A percentile compares a stretch with the other conserved stretches of the same genome.
These are phyloP conservation scores for Cryptoblepharus egeriae DNA, from an alignment of 2,797 vertebrate genomes.

Conservation along the genomic window DNA sequence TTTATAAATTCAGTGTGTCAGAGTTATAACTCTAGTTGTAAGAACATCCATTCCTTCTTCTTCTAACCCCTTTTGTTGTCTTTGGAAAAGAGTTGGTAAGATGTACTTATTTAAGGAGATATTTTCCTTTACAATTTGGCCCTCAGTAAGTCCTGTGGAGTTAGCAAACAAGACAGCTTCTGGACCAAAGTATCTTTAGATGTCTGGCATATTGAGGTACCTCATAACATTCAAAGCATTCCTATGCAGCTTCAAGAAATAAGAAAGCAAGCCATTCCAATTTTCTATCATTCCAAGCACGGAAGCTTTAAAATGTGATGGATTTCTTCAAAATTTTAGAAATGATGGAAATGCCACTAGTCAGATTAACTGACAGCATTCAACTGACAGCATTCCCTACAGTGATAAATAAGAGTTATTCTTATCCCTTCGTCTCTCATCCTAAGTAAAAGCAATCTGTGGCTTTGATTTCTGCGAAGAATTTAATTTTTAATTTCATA, in stretches of 20 bases:
- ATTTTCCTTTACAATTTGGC: slow-evolving; percentile 8
- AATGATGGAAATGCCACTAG: background rate
- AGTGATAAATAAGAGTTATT: background rate
- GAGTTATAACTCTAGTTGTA: slow-evolving; percentile 6
- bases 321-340: background rate
- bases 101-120: background rate
- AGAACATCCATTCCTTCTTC: slow-evolving; percentile 3
- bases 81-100: slow-evolving; percentile 1
- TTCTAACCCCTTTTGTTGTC: background rate
- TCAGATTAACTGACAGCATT: background rate
- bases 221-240: background rate
- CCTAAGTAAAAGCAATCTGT: background rate
- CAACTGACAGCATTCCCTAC: background rate
- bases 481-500: background rate
- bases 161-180: background rate
- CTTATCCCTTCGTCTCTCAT: background rate
- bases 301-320: background rate
- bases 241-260: background rate
- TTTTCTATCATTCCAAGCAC: background rate
- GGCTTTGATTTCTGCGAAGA: background rate
- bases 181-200: background rate
- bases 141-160: background rate
- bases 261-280: background rate
- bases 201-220: background rate
- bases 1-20: slow-evolving; percentile 4